Evolutionary conservation across 1,140 invertebrate species (phyloP).

Genomic region (Vanessa atalanta): DNA sequence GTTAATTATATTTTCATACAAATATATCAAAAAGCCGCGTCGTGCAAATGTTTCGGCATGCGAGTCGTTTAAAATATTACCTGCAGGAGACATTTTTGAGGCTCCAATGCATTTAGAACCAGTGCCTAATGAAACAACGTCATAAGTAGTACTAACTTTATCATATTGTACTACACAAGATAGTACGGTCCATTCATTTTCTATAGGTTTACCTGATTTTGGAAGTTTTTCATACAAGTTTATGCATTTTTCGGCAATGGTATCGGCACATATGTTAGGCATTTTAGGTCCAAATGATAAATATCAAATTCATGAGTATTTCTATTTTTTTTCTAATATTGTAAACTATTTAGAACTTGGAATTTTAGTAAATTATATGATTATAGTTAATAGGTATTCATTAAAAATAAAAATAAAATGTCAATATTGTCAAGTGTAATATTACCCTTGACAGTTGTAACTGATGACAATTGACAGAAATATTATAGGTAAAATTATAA

Average conservation of each 20-base stretch:
- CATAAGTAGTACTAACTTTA: slow-evolving; percentile 58
- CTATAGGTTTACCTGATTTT: slow-evolving; percentile 89
- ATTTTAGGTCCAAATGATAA: neutral
- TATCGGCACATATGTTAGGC: slow-evolving; percentile 35
- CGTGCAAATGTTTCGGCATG: slow-evolving; percentile 95
- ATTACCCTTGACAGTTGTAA: no score
- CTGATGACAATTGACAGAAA: no score
- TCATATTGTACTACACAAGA: slow-evolving; percentile 86
- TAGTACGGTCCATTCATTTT: slow-evolving; percentile 92
- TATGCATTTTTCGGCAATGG: slow-evolving; percentile 57
- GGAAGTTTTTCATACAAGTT: slow-evolving; percentile 81
- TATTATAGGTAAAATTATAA: no score
- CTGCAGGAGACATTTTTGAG: slow-evolving; percentile 84
- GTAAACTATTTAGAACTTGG: no score
- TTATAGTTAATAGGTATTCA: no score
- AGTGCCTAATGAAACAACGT: slow-evolving; percentile 90
- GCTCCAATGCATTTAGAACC: slow-evolving; percentile 95
- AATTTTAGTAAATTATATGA: no score
- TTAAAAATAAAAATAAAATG: no score
- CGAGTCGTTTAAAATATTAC: slow-evolving; percentile 91
- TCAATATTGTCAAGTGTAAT: no score
- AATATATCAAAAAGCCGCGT: slow-evolving; percentile 89
- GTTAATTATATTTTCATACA: slow-evolving; percentile 84
- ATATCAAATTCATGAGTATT: no score
- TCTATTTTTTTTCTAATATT: no score